Base-by-base conservation (phyloP, 2,797 vertebrate genomes). In the Sebastes matsubarae region DNA sequence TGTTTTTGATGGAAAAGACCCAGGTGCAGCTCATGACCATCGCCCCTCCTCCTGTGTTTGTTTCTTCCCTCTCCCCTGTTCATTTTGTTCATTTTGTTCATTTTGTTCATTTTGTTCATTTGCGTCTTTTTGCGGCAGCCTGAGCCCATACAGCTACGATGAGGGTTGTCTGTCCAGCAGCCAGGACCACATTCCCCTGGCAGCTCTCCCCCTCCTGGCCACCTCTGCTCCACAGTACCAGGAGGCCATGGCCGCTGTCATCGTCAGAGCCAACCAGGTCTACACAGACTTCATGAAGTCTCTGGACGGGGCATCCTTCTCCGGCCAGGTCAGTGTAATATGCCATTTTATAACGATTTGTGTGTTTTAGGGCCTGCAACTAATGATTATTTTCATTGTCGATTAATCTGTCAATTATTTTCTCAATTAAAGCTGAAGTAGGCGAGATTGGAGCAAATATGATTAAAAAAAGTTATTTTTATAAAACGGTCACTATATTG, bases 141-240 rank as follows among this genome's bases (percentile, higher is more conserved):
- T 99, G 87, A 99, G 97, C 87, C 98, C 98, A 24, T 99, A 97
- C 93, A 97, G 97, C 93, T 98, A 98, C 0, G 98, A 99, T 8
- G 97, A 98, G 90, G 95, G 96, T 76, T 98, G 97, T 76, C 95
- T 98, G 80, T 97, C 96, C 93, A 98, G 94, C 93, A 99, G 97
- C 72, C 97, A 98, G 95, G 98, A 99, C 94, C 98, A 99, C 89
- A 96, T 99, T 84, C 98, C 98, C 0, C 94, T 99, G 94, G 98
- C 98, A 22, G 98, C 98, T 55, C 94, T 99, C 84, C 98, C 98
- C 38, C 96, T 99, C 77, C 93, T 99, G 83, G 98, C 98, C 90
- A 97, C 98, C 82, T 98, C 98, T 8, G 95, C 97, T 50, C 98
- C 98, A 2, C 96, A 97, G 86, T 99, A 99, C 93, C 98, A 98